These are phyloP conservation scores for Anoplolepis gracilipes DNA, from an alignment of 1,140 invertebrate species.

Conservation along the genomic window DNA sequence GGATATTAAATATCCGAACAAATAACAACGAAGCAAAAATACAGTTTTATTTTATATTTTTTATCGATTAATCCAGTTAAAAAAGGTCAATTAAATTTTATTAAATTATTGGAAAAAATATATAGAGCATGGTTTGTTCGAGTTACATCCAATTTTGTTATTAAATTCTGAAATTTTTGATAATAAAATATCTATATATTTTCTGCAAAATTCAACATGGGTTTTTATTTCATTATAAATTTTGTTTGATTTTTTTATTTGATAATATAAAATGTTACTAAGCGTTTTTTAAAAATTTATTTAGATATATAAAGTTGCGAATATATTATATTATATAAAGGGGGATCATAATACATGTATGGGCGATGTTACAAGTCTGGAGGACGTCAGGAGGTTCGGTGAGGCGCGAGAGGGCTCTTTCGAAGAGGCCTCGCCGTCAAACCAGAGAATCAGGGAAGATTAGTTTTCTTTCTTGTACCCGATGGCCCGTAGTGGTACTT, in stretches of 20 bases:
- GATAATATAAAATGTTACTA: background rate
- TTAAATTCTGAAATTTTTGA: background rate
- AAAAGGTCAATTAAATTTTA: background rate
- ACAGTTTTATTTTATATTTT: background rate
- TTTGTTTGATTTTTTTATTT: background rate
- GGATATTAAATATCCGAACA: background rate
- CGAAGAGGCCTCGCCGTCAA: slow-evolving; percentile 40
- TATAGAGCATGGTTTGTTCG: background rate
- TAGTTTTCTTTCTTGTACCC: slow-evolving; percentile 68
- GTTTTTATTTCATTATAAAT: background rate
- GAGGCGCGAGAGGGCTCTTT: slow-evolving; percentile 54
- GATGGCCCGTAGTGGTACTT: slow-evolving; percentile 71
- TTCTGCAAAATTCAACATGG: background rate
- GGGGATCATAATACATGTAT: background rate
- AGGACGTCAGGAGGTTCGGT: slow-evolving; percentile 13
- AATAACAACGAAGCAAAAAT: background rate
- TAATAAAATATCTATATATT: background rate
- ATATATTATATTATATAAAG: slow-evolving; percentile 21
- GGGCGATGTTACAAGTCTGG: slow-evolving; percentile 6
- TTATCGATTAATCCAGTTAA: background rate
- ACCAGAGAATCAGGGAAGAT: slow-evolving; percentile 52
- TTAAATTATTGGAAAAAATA: background rate
- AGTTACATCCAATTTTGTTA: background rate
- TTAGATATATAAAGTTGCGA: background rate
- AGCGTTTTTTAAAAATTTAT: too few species aligned